Conservation (phyloP, 2,888 invertebrate species). For the Drosophila sordidula region DNA sequence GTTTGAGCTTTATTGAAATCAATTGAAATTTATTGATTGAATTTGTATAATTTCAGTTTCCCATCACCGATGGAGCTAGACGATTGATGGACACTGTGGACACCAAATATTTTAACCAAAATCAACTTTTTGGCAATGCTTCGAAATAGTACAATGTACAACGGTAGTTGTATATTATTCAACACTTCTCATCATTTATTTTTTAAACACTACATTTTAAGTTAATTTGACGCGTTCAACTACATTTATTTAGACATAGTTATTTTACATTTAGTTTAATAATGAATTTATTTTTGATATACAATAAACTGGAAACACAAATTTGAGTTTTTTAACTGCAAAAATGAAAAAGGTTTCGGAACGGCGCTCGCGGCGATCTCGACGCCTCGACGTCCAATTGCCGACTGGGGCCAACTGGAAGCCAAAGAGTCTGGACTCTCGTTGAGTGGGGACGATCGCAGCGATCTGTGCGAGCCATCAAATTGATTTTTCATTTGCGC, state of each 20-base stretch:
- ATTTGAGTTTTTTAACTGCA: not conserved
- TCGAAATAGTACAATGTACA: not conserved
- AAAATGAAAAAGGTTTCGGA: not conserved
- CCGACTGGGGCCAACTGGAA: slow-evolving; percentile 53
- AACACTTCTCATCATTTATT: not conserved
- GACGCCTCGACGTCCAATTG: slow-evolving; percentile 52
- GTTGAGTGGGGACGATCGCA: slow-evolving; percentile 33
- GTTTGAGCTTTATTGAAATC: not conserved
- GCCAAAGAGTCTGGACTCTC: slow-evolving; percentile 45
- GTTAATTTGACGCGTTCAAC: slow-evolving; percentile 1
- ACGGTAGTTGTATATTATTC: not conserved
- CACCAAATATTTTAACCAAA: slow-evolving; percentile 11
- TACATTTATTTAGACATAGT: not conserved
- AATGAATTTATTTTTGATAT: slow-evolving; percentile 4
- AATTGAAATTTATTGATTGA: not conserved
- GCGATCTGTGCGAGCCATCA: slow-evolving; percentile 58
- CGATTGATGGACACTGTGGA: not conserved
- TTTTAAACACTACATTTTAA: slow-evolving; percentile 14
- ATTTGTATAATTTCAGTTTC: slow-evolving; percentile 30
- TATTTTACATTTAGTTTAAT: slow-evolving; percentile 5
- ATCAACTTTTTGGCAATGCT: not conserved
- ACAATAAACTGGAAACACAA: slow-evolving; percentile 3
- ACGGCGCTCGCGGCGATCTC: slow-evolving; percentile 32
- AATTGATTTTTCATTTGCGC: slow-evolving; percentile 74
- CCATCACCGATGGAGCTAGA: not conserved